These are phyloP conservation scores for Cephalopterus ornatus DNA, from an alignment of 2,113 vertebrate species.

Conservation along the genomic window DNA sequence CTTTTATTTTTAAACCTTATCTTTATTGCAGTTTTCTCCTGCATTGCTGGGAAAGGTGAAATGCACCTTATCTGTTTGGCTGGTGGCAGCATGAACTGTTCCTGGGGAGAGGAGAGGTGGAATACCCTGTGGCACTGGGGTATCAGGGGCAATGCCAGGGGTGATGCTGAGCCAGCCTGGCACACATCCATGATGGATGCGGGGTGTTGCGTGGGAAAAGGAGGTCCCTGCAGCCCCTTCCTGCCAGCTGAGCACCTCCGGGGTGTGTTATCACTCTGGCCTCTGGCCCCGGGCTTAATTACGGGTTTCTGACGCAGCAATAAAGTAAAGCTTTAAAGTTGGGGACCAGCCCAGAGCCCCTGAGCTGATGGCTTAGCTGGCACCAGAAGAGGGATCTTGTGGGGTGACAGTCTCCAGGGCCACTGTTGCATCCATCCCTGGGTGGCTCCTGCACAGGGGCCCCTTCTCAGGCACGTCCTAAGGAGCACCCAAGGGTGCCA, in stretches of 20 bases:
- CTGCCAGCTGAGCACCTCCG: background rate
- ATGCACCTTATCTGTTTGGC: background rate
- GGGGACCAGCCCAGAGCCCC: fast-evolving
- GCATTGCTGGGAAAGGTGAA: background rate
- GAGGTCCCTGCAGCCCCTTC: background rate
- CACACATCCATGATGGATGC: background rate
- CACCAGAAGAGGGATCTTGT: background rate
- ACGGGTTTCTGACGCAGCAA: background rate
- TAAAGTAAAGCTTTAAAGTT: background rate
- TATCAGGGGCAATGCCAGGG: background rate
- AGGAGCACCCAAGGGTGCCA: background rate
- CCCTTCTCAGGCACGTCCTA: fast-evolving
- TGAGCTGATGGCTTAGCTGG: background rate
- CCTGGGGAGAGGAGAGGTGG: background rate
- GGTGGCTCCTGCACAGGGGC: background rate
- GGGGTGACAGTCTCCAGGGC: background rate
- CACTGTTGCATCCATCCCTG: fast-evolving
- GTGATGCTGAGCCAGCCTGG: background rate
- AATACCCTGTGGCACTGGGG: fast-evolving
- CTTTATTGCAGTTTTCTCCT: conserved; percentile 60
- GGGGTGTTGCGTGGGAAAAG: background rate
- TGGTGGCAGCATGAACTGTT: background rate
- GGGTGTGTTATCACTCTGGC: background rate
- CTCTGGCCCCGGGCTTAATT: background rate
- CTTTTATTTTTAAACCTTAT: conserved; percentile 47